phyloP scores from a whole-genome alignment of 2,888 invertebrate genomes.

The Ethmia dodecea region DNA sequence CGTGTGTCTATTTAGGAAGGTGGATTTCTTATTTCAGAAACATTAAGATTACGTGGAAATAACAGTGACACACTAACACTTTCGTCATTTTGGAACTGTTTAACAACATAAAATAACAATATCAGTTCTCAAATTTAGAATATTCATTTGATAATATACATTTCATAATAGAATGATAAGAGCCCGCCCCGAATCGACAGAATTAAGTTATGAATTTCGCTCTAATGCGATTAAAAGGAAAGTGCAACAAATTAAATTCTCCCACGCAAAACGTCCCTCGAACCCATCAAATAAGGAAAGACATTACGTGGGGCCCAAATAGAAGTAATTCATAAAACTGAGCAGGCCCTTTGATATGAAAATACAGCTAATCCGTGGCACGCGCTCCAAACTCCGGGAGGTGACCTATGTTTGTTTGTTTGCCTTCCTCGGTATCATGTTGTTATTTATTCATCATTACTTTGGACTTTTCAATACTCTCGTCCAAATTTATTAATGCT shows the following conservation, averaged over 20 bases:
- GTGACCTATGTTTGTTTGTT: constrained; percentile 56
- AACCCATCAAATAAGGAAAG: constrained; percentile 45
- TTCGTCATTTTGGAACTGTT: no score
- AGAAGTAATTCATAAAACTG: constrained; percentile 69
- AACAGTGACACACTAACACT: no score
- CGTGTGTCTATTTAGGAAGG: no score
- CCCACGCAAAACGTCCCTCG: constrained; percentile 62
- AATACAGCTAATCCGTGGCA: constrained; percentile 70
- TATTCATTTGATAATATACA: no score
- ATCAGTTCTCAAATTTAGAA: no score
- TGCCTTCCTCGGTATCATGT: constrained; percentile 49
- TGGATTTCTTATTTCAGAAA: no score
- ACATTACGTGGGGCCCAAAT: constrained; percentile 56
- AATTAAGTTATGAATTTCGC: constrained; percentile 49
- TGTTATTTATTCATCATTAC: constrained; percentile 66
- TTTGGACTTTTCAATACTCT: constrained; percentile 59
- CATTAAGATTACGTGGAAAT: no score
- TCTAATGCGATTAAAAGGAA: constrained; percentile 59
- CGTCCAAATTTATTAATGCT: constrained; percentile 55
- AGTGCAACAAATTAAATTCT: constrained; percentile 72
- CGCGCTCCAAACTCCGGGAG: constrained; percentile 58
- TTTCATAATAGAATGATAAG: no score
- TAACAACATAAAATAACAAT: no score
- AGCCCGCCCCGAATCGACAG: constrained; percentile 26
- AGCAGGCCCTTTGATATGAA: constrained; percentile 72